Base-by-base conservation (phyloP, 1,140 invertebrate genomes). In the Cotesia chilonis region DNA sequence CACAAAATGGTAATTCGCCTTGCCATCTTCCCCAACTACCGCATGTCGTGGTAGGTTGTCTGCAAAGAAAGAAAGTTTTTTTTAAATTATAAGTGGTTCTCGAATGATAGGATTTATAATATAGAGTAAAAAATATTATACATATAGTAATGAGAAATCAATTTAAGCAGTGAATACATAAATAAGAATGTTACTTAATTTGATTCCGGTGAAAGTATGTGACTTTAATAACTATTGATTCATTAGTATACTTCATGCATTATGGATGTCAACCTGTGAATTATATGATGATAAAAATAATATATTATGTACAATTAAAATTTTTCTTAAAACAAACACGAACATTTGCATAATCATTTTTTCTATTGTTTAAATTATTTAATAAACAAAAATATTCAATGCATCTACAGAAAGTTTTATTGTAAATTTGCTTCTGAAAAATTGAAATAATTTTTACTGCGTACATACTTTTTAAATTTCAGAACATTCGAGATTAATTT, bases 1-100 rank as follows among this genome's bases (percentile, higher is more conserved):
- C 94, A 82, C 95, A 96, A 85, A 95, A 94, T 47, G 95, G 94
- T 35, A 93, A 82, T 14, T 94, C 93, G 12, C 92, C 91, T 9
- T 91, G 90, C 95, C 95, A 96, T 78, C 90, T 90, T 54, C 91
- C 93, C 68, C 87, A 87, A 36, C 89, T 79, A 59, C 90, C 90
- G 83, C 94, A 96, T 37, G 90, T 90, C 65, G 91, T 83, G 66
- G 89, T 88, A 28, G 88, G 87, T 2, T 90, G 80, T 54, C 88
- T 88, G 79, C 41, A 84, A 82, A 66, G 76, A 68, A 63, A 78
- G 79, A 52, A 73, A 64, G 17, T 57, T 57, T 57, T 17, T 4
- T 57, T 20, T 6, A 57, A 57, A 57, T 57, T 20, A 57, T 28
- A 61, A 35, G 59, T 12, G 28, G 7, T 35, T 28, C 7, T 28